Base-by-base conservation (phyloP, 2,888 invertebrate species). In the Microctonus brassicae region DNA sequence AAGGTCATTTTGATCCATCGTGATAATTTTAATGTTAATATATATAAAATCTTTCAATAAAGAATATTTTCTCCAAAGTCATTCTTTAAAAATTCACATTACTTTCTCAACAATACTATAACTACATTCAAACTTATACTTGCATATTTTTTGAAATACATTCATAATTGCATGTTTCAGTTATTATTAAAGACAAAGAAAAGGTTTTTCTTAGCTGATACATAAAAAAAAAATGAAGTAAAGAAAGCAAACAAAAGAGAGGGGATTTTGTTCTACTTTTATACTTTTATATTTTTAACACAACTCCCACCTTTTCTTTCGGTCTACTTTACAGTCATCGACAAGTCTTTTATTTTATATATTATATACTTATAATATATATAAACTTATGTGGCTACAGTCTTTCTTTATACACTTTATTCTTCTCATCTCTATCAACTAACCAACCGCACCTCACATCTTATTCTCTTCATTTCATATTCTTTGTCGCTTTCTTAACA, bases 251-350 rank as follows among this genome's bases (percentile, higher is more conserved):
- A 55, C 9, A 17, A 20, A 34, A 20, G 17, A 47, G 53, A 69
- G 70, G 39, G 55, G 33, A 57, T 65, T 47, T 7, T 79, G 84
- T 82, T 83, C 84, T n/a, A n/a, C n/a, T n/a, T n/a, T n/a, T n/a
- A n/a, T 77, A 84, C 84, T 84, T 83, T 73, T 78, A 75, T 84
- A 83, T 83, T 84, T 83, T 82, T 82, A 84, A 84, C 69, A 63
- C 73, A 64, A 69, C 67, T 70, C 67, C 70, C 70, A 66, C 69
- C n/a, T n/a, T n/a, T 75, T 73, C 75, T 72, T 80, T 81, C 78
- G 83, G 79, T 81, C 83, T 83, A 83, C 83, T 83, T 84, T 79
- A 78, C 79, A 76, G 75, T 68, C 73, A 73, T 70, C 74, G 70
- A 52, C 78, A 66, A 73, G 57, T 55, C 39, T 34, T 34, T 36